Conservation (phyloP, 37 sponge, comb jelly and placozoan genomes). For the Dysidea cf. avara region DNA sequence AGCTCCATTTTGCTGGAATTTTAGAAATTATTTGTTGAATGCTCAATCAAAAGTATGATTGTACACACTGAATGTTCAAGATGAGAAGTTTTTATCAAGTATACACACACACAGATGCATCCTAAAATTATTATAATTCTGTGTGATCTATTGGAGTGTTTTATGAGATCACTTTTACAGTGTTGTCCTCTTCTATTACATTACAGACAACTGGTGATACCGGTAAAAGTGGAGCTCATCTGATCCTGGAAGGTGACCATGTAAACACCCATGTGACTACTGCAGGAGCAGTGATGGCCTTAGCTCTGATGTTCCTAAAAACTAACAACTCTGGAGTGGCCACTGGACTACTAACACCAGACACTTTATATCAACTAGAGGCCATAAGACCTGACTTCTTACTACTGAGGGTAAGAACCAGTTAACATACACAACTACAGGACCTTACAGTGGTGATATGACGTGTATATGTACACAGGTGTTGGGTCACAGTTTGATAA, state of each 20-base stretch:
- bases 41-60: too few species aligned
- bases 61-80: too few species aligned
- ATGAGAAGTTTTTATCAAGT: too few species aligned
- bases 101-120: too few species aligned
- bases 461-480: slow-evolving; percentile 23
- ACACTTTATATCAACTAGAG: slow-evolving; percentile 60
- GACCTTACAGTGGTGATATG: background rate
- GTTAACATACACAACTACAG: background rate
- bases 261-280: slow-evolving; percentile 85
- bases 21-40: too few species aligned
- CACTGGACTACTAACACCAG: slow-evolving; percentile 47
- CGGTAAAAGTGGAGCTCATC: too few species aligned
- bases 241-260: slow-evolving; percentile 63
- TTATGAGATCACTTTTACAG: too few species aligned
- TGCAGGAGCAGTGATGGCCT: slow-evolving; percentile 86
- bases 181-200: too few species aligned
- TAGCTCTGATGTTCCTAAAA: slow-evolving; percentile 87
- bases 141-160: too few species aligned
- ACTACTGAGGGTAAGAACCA: slow-evolving; percentile 53
- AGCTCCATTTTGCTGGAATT: too few species aligned
- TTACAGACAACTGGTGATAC: background rate
- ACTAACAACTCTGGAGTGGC: slow-evolving; percentile 72
- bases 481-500: slow-evolving; percentile 60
- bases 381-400: slow-evolving; percentile 81
- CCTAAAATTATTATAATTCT: too few species aligned